These are phyloP conservation scores for Stylophora pistillata DNA, from an alignment of 64 coral and sea anemone species.

Conservation along the genomic window DNA sequence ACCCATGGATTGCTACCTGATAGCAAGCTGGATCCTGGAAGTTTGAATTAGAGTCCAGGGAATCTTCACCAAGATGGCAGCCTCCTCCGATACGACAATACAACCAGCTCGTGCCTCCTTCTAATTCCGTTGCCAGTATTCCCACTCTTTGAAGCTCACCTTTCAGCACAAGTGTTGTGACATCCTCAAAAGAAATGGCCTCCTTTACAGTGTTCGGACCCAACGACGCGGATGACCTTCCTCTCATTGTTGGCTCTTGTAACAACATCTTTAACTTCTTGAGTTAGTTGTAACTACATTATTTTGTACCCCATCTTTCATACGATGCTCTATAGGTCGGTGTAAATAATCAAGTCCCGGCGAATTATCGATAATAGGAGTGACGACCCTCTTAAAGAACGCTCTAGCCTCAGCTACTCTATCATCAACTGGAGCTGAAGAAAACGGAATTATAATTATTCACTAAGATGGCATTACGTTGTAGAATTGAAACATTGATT, in stretches of 20 bases:
- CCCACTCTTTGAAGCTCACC: conserved; percentile 53
- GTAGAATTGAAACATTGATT: too few relatives aligned
- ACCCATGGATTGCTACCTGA: conserved; percentile 39
- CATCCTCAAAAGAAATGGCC: conserved; percentile 48
- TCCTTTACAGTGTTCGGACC: conserved; percentile 22
- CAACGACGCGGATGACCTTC: conserved; percentile 40
- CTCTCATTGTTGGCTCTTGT: conserved; percentile 24
- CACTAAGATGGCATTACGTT: too few relatives aligned
- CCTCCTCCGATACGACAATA: conserved; percentile 66
- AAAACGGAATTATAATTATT: too few relatives aligned
- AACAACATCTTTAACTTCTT: conserved; percentile 39
- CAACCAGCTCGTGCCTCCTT: conserved; percentile 36
- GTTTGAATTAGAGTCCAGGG: conserved; percentile 36
- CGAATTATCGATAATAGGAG: not conserved
- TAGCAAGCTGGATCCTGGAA: conserved; percentile 44
- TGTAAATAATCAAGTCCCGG: not conserved
- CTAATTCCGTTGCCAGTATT: conserved; percentile 1
- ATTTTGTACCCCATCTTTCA: not conserved
- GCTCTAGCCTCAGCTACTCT: conserved; percentile 9
- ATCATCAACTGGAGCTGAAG: conserved; percentile 16
- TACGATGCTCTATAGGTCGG: conserved; percentile 1
- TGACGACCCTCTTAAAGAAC: conserved; percentile 17
- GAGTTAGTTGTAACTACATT: not conserved
- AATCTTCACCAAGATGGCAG: conserved; percentile 58
- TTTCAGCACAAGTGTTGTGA: conserved; percentile 32